Base-by-base conservation (phyloP, 1,140 invertebrate genomes). In the Dolichoris vasculosae region DNA sequence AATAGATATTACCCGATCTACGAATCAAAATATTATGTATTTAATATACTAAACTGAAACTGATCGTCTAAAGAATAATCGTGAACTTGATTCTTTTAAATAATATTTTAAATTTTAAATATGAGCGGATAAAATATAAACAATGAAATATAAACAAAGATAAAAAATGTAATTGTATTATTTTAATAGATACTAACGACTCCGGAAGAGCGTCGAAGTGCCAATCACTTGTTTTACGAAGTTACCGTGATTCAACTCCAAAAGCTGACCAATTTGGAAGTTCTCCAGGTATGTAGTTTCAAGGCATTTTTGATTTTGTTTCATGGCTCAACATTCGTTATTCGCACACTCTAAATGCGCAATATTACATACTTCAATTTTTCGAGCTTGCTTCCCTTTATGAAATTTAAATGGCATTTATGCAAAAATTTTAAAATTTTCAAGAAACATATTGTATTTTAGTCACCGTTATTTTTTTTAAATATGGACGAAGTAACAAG, bases 221-320 rank as follows among this genome's bases (percentile, higher is more conserved):
- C 95, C 32, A 95, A 95, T 71, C 95, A 96, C 86, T 90, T 96
- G 35, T 97, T 97, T 90, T 95, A 97, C 90, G 96, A 96, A 88
- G 95, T 96, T 83, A 96, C 94, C 26, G 93, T 97, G 0, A 90
- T 92, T 40, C 95, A 97, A 55, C 92, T 97, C 35, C 93, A 93
- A 84, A 89, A 92, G 86, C 91, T 90, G 84, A 94, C 90, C 89
- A 95, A 90, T 92, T 91, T 86, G 85, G 86, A 84, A 89, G 93
- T 76, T 90, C 92, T 79, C 91, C 94, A 87, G 91, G 91, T 92
- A 89, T 75, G 85, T 88, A 69, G 71, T 43, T n/a, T 2, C 35
- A n/a, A 48, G 7, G 30, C 15, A n/a, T 32, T 20, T 4, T 26
- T 11, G 7, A 0, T 20, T 35, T 26, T n/a, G 26, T 73, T 43